Base-by-base conservation (phyloP, 2,797 vertebrate genomes). In the Melanotaenia parkinsoni region DNA sequence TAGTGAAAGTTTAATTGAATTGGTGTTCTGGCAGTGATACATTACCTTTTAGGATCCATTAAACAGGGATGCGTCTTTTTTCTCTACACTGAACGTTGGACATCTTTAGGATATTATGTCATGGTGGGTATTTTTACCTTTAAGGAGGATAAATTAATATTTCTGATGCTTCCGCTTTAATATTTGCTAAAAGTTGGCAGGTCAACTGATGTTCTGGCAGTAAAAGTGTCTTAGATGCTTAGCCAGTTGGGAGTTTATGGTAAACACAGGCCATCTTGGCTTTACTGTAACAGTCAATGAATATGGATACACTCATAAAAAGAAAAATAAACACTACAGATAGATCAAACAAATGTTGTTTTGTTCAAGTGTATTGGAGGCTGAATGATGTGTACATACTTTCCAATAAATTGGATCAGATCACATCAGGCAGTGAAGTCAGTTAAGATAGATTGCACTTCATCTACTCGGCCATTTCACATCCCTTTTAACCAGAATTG, bases 1-100 rank as follows among this genome's bases (percentile, higher is more conserved):
- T 93, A 72, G 61, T 70, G 66, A 78, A 74, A 74, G 7, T 82
- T 77, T 84, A 90, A 94, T 91, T 88, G 82, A 88, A 91, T 92
- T 90, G 79, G 77, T 66, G 71, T 83, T 62, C 74, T 66, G 76
- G 72, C 87, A 82, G 82, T 79, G 89, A 90, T 90, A 79, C 76
- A 92, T 91, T 89, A 84, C 82, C 74, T 78, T 79, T 73, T 59
- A 75, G 79, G 67, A 82, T 71, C 83, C 88, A 91, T 92, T 92
- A 91, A 80, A 85, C 62, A 16, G 67, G 67, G 69, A 76, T 76
- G 63, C 68, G 83, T 84, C 82, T 79, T 64, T 51, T 77, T 51
- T 77, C 81, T 80, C 60, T 66, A 66, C 79, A 70, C 69, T 18
- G 26, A 75, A 70, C n/a, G 38, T 43, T 59, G 61, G 38, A 74